These are phyloP conservation scores for Chironomus tepperi DNA, from an alignment of 1,140 invertebrate species.

Conservation along the genomic window DNA sequence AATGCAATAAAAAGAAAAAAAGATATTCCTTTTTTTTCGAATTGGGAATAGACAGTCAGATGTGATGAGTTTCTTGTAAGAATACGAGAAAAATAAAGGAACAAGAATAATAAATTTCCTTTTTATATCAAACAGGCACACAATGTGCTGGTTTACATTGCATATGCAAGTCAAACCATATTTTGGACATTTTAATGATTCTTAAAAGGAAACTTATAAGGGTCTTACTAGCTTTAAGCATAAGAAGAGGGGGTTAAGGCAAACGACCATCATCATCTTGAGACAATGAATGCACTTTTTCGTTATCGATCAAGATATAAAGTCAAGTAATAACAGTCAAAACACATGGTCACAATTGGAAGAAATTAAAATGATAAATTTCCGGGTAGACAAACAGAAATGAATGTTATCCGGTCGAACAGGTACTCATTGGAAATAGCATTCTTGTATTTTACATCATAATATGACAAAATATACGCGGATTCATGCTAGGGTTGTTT, in stretches of 20 bases:
- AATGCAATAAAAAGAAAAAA: not conserved
- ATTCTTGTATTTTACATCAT: not conserved
- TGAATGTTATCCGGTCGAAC: conserved; percentile 5
- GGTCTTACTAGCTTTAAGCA: not conserved
- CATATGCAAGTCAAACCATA: not conserved
- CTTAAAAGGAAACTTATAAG: conserved; percentile 1
- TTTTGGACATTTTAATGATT: not conserved
- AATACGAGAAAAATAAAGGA: not conserved
- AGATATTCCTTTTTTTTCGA: not conserved
- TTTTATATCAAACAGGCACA: not conserved
- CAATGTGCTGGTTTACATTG: not conserved
- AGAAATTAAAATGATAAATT: conserved; percentile 17
- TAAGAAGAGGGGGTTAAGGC: not conserved
- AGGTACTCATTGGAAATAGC: not conserved
- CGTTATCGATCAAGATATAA: too few relatives aligned
- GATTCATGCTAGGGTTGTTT: not conserved
- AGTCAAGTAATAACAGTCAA: not conserved
- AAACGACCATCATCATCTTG: not conserved
- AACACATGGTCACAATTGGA: not conserved
- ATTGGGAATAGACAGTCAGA: conserved; percentile 12
- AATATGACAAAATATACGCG: not conserved
- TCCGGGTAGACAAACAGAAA: not conserved
- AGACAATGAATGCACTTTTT: too few relatives aligned
- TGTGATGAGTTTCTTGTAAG: not conserved
- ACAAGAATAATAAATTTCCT: not conserved